Evolutionary conservation across 2,797 vertebrate genomes (phyloP), one percentile per base, ranked within the genome.

Genomic region (Varecia variegata): DNA sequence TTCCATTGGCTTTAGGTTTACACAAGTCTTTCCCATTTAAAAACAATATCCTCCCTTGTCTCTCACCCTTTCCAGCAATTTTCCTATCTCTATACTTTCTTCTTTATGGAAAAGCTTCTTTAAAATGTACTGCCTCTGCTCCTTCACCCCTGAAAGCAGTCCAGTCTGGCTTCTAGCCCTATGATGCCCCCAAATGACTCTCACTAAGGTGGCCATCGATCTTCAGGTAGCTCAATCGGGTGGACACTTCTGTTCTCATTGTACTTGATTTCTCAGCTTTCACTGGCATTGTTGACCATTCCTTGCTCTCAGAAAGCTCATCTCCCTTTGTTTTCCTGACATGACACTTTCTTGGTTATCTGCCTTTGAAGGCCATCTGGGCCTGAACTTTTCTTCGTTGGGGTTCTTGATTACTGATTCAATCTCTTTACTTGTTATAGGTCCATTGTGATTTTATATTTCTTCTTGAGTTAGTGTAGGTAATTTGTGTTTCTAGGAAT

Each of bases 261-360:
- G 18, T 14, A 14, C 30, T 38, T 88, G 60, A 71, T 93, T 87
- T 81, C 54, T 94, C 58, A 45, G 92, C 18, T 2, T 35, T 71
- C 77, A 74, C 8, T 14, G 74, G 40, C 43, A n/a, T 45, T 65
- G 77, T 30, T 30, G 77, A 50, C 10, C 14, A 4, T 20, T 83
- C 35, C 9, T 35, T 87, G 74, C 17, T 92, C 74, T 79, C 73
- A 82, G 90, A 90, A 85, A 84, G 21, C 50, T 60, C 32, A 30
- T 15, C 67, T 95, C 45, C 40, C 6, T 84, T 81, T 20, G n/a
- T 68, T 81, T 84, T 20, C 81, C 47, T 65, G 38, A 76, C 32
- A 15, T 0, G 9, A 47, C 7, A 38, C 40, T 82, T 82, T 40
- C 60, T 90, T 60, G 38, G 40, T 90, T 58, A 20, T 80, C 58